phyloP scores from a whole-genome alignment of 2,888 invertebrate genomes.

The Cheilosia vulpina region DNA sequence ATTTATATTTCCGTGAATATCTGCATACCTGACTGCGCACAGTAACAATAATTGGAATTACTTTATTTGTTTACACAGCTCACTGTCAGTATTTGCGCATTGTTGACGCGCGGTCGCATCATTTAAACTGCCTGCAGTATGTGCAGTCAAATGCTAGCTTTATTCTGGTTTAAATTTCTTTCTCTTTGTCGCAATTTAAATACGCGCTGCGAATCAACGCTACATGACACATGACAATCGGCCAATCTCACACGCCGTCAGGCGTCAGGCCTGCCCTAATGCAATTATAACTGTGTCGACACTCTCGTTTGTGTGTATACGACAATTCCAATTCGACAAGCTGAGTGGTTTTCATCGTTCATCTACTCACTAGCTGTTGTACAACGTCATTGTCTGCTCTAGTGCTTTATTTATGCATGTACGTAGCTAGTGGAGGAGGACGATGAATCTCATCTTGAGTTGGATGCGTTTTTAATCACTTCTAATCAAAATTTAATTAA shows the following conservation, averaged over 20 bases:
- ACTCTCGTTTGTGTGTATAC: constrained; percentile 9
- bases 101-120: neutral
- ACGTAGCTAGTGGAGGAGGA: constrained; percentile 3
- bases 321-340: too few species aligned
- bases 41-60: too few species aligned
- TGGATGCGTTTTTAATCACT: constrained; percentile 50
- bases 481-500: constrained; percentile 61
- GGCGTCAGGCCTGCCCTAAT: constrained; percentile 38
- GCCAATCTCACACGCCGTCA: constrained; percentile 40
- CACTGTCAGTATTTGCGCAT: neutral
- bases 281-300: constrained; percentile 38
- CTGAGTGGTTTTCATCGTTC: constrained; percentile 22
- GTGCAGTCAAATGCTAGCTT: constrained; percentile 18
- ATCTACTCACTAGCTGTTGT: constrained; percentile 7
- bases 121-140: constrained; percentile 5
- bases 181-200: constrained; percentile 46
- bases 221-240: constrained; percentile 57
- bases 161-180: constrained; percentile 25
- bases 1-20: too few species aligned
- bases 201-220: constrained; percentile 29
- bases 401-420: constrained; percentile 4
- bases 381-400: constrained; percentile 40
- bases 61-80: neutral
- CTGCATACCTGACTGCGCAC: too few species aligned
- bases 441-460: constrained; percentile 45